These are phyloP conservation scores for Macrotus californicus DNA, from an alignment of 2,113 vertebrate species.

Conservation along the genomic window DNA sequence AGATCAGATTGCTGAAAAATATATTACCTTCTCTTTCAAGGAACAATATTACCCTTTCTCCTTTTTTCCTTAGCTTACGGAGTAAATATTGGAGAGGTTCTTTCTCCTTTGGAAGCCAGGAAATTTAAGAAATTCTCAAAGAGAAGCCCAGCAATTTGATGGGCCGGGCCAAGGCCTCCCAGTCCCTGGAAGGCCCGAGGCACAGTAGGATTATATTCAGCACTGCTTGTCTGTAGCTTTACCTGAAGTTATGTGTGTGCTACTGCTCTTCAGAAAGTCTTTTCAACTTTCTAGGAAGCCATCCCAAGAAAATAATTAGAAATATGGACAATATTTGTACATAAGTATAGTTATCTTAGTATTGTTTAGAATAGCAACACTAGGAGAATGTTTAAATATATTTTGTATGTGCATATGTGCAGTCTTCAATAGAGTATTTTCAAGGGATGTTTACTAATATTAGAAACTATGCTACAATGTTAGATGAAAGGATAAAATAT, in stretches of 20 bases:
- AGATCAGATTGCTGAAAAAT: neutral
- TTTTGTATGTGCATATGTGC: neutral
- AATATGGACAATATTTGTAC: neutral
- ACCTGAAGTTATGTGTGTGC: neutral
- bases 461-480: neutral
- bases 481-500: neutral
- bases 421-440: neutral
- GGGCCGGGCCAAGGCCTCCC: neutral
- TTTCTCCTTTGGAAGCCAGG: neutral
- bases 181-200: accelerated
- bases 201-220: accelerated
- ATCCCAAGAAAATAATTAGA: neutral
- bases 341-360: neutral
- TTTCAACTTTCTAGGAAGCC: neutral
- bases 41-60: neutral
- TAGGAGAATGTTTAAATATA: neutral
- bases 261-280: neutral
- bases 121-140: neutral
- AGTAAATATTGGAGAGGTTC: neutral
- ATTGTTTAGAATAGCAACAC: neutral
- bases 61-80: neutral
- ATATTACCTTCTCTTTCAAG: constrained; percentile 17
- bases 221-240: neutral
- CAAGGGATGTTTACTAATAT: neutral
- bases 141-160: neutral